Conservation (phyloP, 2,888 invertebrate genomes). For the Drosophila mayaguana region DNA sequence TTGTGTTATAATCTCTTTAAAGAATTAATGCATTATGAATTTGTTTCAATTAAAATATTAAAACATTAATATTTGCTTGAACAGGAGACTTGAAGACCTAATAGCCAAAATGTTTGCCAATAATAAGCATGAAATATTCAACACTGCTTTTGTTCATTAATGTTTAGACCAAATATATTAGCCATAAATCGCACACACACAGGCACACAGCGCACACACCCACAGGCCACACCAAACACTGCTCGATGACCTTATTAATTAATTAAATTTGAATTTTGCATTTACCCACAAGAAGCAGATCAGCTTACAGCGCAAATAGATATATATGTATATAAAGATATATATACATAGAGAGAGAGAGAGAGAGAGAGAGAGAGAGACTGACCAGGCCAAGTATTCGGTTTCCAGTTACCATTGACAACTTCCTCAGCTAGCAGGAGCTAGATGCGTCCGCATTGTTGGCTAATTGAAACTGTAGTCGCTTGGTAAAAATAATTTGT, state of each 20-base stretch:
- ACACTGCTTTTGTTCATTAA: background rate
- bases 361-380: background rate
- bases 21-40: no score
- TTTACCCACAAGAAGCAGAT: slow-evolving; percentile 27
- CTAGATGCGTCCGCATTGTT: slow-evolving; percentile 24
- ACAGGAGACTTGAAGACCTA: background rate
- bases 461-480: slow-evolving; percentile 44
- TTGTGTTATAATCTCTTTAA: no score
- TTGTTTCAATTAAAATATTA: no score
- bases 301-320: slow-evolving; percentile 23
- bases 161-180: slow-evolving; percentile 2
- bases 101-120: background rate
- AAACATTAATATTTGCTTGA: background rate
- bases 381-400: slow-evolving; percentile 12
- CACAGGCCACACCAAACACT: slow-evolving; percentile 3
- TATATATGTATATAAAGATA: background rate
- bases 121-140: slow-evolving; percentile 1
- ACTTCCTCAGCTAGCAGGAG: slow-evolving; percentile 9
- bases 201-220: background rate
- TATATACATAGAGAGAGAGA: background rate
- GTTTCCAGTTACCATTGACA: slow-evolving; percentile 34
- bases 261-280: slow-evolving; percentile 51
- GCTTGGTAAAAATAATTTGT: slow-evolving; percentile 17
- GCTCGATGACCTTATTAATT: slow-evolving; percentile 27
- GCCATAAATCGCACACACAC: background rate